These are phyloP conservation scores for Aphrocallistes beatrix DNA, from an alignment of 37 sponge, comb jelly and placozoan genomes.

Conservation along the genomic window DNA sequence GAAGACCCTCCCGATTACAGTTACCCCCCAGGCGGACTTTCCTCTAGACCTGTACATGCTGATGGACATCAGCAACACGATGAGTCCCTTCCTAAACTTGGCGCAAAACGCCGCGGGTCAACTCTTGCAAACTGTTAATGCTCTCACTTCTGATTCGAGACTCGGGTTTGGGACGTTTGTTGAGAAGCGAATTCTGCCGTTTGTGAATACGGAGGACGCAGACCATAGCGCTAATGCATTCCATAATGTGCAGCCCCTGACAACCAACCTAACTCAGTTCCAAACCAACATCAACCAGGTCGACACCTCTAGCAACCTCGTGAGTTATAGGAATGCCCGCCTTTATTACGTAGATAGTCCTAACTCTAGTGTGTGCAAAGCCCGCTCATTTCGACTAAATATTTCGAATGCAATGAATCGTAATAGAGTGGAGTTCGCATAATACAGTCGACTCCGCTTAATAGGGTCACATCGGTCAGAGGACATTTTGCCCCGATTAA, in stretches of 20 bases:
- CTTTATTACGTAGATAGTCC: no score
- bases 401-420: no score
- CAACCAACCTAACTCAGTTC: neutral
- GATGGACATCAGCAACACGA: constrained; percentile 55
- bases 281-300: neutral
- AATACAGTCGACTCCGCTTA: no score
- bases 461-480: no score
- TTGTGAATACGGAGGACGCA: neutral
- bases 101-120: constrained; percentile 12
- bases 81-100: constrained; percentile 26
- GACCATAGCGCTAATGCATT: neutral
- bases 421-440: no score
- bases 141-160: constrained; percentile 39
- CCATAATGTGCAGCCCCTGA: constrained; percentile 11
- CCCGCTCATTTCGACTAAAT: no score
- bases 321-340: neutral
- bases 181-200: constrained; percentile 50
- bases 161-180: constrained; percentile 71
- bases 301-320: neutral
- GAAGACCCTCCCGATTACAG: neutral
- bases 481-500: no score
- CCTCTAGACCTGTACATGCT: constrained; percentile 65
- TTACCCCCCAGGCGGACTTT: constrained; percentile 17
- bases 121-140: constrained; percentile 27
- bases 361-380: no score